phyloP scores from a whole-genome alignment of 2,888 invertebrate species.

The Diloba caeruleocephala region DNA sequence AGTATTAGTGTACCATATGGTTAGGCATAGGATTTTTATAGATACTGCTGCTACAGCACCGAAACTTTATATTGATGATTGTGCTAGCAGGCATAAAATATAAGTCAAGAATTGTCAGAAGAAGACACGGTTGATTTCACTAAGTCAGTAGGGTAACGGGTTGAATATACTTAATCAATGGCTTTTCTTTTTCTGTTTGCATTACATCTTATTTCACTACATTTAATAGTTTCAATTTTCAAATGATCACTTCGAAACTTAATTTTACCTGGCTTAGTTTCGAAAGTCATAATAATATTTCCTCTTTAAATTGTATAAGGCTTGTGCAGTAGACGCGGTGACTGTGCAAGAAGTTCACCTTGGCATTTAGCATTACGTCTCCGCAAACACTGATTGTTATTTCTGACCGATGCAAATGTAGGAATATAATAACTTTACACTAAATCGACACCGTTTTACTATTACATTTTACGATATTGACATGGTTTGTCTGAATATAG shows the following conservation, averaged over 20 bases:
- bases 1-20: conserved; percentile 10
- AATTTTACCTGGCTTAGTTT: conserved; percentile 17
- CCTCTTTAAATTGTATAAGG: conserved; percentile 56
- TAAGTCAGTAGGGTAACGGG: not conserved
- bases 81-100: not conserved
- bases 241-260: conserved; percentile 6
- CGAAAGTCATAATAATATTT: conserved; percentile 42
- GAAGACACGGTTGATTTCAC: conserved; percentile 7
- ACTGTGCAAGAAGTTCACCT: conserved; percentile 80
- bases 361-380: conserved; percentile 79
- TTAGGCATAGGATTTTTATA: not conserved
- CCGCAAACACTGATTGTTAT: conserved; percentile 62
- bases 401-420: conserved; percentile 53
- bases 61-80: not conserved
- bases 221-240: no score
- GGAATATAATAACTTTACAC: conserved; percentile 19
- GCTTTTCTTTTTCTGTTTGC: not conserved
- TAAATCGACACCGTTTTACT: not conserved
- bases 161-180: not conserved
- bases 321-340: conserved; percentile 64
- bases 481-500: not conserved
- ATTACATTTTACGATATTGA: not conserved
- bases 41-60: not conserved
- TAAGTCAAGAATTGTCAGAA: not conserved
- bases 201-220: conserved; percentile 1